Evolutionary conservation across 2,113 vertebrate genomes (phyloP).

Genomic region (Lamprotornis superbus): DNA sequence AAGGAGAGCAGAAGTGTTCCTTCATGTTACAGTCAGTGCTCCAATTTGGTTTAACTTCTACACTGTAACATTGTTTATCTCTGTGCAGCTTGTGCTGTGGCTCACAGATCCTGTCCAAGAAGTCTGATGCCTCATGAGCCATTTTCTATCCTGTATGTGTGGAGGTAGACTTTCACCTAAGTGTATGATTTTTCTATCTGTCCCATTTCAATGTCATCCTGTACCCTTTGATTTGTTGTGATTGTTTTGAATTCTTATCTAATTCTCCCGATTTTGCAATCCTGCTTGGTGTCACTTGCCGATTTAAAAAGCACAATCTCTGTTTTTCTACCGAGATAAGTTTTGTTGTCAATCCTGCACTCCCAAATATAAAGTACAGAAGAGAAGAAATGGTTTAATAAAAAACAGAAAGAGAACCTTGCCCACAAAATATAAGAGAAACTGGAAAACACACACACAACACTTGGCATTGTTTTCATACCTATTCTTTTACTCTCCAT

Average conservation of each 20-base stretch:
- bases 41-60: not conserved
- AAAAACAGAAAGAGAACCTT: not conserved
- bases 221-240: not conserved
- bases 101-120: not conserved
- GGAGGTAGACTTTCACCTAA: not conserved
- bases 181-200: not conserved
- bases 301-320: not conserved
- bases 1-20: not conserved
- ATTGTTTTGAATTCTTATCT: not conserved
- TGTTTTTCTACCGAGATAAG: not conserved
- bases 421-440: not conserved
- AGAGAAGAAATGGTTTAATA: not conserved
- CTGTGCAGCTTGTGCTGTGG: not conserved
- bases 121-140: not conserved
- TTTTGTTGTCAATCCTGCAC: not conserved
- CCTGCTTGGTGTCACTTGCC: not conserved
- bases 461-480: not conserved
- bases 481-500: not conserved
- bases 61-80: fast-evolving
- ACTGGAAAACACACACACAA: not conserved
- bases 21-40: not conserved
- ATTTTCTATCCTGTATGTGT: not conserved
- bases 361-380: not conserved
- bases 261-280: not conserved
- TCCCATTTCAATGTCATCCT: not conserved